These are phyloP conservation scores for Lophura nycthemera DNA, from an alignment of 2,113 vertebrate species.

Conservation along the genomic window DNA sequence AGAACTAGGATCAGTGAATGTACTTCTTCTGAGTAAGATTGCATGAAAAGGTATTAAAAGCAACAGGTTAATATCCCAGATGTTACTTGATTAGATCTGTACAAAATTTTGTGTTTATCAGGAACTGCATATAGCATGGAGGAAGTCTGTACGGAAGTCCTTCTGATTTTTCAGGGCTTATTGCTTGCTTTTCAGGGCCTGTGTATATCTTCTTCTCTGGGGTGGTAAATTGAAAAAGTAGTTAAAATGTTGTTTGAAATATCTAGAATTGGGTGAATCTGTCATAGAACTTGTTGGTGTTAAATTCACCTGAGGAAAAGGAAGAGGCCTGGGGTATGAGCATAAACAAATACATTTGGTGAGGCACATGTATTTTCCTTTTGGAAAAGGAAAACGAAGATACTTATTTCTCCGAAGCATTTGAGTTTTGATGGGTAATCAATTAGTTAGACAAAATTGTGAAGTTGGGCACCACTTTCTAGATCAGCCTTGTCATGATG, in stretches of 20 bases:
- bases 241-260: not conserved
- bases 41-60: not conserved
- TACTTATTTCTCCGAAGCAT: not conserved
- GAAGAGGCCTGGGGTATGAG: not conserved
- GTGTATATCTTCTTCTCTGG: not conserved
- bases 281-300: not conserved
- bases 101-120: not conserved
- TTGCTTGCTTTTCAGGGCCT: not conserved
- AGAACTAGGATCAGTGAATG: not conserved
- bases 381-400: not conserved
- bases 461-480: not conserved
- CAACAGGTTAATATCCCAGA: not conserved
- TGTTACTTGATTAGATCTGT: not conserved
- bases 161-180: not conserved
- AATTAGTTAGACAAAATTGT: not conserved
- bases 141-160: not conserved
- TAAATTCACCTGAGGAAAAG: not conserved
- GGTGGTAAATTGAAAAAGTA: not conserved
- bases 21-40: not conserved
- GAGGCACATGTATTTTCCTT: not conserved
- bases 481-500: fast-evolving
- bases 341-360: not conserved
- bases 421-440: not conserved
- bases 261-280: not conserved
- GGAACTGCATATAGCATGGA: not conserved